Evolutionary conservation across 92 coral and sea anemone genomes (phyloP).

Genomic region (Virgularia gustaviana): DNA sequence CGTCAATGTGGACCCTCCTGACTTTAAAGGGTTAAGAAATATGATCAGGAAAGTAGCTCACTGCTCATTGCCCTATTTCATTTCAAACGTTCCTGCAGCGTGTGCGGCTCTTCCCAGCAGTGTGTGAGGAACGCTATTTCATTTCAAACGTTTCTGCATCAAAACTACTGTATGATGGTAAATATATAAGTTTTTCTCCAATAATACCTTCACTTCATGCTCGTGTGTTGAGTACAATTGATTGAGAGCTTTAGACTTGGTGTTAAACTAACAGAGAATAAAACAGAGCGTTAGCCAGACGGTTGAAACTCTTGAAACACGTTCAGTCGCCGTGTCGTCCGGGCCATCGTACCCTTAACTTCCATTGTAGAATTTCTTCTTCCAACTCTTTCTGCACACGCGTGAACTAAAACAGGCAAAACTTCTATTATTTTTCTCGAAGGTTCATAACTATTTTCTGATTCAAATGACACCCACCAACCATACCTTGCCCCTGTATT

Average conservation of each 20-base stretch:
- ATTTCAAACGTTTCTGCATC: not conserved
- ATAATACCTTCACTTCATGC: slow-evolving; percentile 49
- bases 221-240: slow-evolving; percentile 51
- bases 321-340: too few species aligned
- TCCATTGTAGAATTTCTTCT: slow-evolving; percentile 71
- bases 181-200: not conserved
- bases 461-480: not conserved
- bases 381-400: slow-evolving; percentile 61
- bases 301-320: too few species aligned
- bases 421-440: not conserved
- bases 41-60: not conserved
- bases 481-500: slow-evolving; percentile 62
- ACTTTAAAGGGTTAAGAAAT: not conserved
- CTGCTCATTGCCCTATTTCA: too few species aligned
- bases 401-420: slow-evolving; percentile 52
- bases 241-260: slow-evolving; percentile 60
- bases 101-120: too few species aligned
- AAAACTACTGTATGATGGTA: not conserved
- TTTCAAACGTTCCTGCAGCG: not conserved
- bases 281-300: not conserved
- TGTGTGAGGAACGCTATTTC: too few species aligned
- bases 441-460: not conserved
- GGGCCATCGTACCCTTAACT: slow-evolving; percentile 51
- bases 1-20: too few species aligned
- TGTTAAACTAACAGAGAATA: slow-evolving; percentile 49